Evolutionary conservation across 1,140 invertebrate genomes (phyloP), one percentile per base, ranked within the genome.

Genomic region (Drosophila yakuba): DNA sequence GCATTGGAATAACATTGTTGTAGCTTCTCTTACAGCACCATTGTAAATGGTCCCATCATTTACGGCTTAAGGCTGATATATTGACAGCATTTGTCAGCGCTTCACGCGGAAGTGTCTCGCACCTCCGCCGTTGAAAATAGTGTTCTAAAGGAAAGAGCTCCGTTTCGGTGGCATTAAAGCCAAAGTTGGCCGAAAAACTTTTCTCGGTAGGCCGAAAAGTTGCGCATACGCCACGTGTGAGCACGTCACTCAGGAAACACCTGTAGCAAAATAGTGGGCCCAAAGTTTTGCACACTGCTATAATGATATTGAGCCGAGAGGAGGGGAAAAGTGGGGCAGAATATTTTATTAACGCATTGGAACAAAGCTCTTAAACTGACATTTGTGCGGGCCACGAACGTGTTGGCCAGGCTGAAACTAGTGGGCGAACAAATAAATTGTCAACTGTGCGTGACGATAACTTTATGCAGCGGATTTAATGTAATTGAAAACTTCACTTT

Each of bases 401-500:
- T 72, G 44, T 62, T 36, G 56, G 28, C 43, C 51, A 25, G 39
- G 68, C 56, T 60, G 63, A 56, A 59, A 64, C 67, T 69, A 52
- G 54, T 45, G 38, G 48, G 50, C 72, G 62, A 72, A 76, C 81
- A 78, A 89, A 83, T 88, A 83, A 88, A 89, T 88, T 89, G 84
- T 89, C 77, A 78, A 84, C 80, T 77, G 69, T 80, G 80, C 80
- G 84, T 89, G 84, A 61, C 72, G 73, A 25, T 63, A 84, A 78
- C 76, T 80, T 78, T 62, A 66, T 50, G 47, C n/a, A 67, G 56
- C 60, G 80, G 84, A 90, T 89, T 89, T 89, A 90, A 89, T 84
- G 67, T 89, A 89, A 89, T 89, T 89, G 84, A 78, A 89, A 89
- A 89, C 80, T 88, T 84, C 78, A 51, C 60, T 75, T 50, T 57